A percentile compares a stretch with the other conserved stretches of the same genome.
Evolutionary conservation across 2,888 invertebrate genomes (phyloP).

Genomic region (Cepaea hortensis): DNA sequence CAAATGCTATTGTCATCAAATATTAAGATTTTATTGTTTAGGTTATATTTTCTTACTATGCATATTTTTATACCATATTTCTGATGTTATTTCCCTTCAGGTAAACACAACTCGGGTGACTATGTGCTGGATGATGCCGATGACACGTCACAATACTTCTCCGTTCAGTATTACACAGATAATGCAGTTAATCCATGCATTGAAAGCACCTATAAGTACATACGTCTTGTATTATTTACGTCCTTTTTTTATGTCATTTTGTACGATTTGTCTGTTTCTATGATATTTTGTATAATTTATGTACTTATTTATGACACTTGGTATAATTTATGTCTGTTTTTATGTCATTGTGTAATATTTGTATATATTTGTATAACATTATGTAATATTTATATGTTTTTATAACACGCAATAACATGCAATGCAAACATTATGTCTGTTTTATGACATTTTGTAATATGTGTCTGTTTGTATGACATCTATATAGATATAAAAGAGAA

Average conservation of each 20-base stretch:
- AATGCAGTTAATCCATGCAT: conserved; percentile 64
- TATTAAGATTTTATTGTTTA: not conserved
- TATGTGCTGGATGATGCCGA: conserved; percentile 46
- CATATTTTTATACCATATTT: not conserved
- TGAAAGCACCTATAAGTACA: conserved; percentile 47
- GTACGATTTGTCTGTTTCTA: no score
- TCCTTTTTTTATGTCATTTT: not conserved
- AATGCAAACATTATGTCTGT: no score
- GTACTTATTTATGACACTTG: no score
- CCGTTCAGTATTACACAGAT: conserved; percentile 59
- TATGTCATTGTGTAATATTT: not conserved
- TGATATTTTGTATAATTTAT: not conserved
- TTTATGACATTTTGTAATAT: no score
- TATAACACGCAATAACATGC: no score
- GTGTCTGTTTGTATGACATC: no score
- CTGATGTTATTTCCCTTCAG: not conserved
- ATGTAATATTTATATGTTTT: not conserved
- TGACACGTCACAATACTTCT: conserved; percentile 53
- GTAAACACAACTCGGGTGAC: conserved; percentile 26
- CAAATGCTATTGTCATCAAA: not conserved
- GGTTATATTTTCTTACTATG: not conserved
- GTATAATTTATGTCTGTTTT: not conserved
- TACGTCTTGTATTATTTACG: not conserved
- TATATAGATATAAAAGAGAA: no score
- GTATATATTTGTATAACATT: not conserved